Percentiles rank a stretch among this genome's conserved stretches.
Evolutionary conservation across 2,888 invertebrate genomes (phyloP).

Genomic region (Aporophyla nigra): DNA sequence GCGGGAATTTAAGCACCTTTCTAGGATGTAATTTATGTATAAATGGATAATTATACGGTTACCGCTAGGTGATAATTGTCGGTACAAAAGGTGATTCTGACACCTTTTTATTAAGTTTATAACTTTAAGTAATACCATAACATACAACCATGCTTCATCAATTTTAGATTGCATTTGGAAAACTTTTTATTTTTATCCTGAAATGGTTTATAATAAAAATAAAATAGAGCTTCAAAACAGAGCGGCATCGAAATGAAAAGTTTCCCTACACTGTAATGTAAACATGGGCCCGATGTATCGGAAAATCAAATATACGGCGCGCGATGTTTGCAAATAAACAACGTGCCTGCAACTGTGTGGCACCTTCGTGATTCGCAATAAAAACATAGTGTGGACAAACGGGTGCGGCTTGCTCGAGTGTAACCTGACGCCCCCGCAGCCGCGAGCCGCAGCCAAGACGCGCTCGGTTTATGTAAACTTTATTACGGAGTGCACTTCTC

Average conservation of each 20-base stretch:
- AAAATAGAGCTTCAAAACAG: slow-evolving; percentile 52
- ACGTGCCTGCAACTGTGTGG: slow-evolving; percentile 83
- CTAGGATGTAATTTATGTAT: slow-evolving; percentile 72
- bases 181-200: slow-evolving; percentile 17
- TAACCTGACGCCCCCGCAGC: slow-evolving; percentile 79
- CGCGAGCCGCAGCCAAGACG: slow-evolving; percentile 80
- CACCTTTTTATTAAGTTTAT: slow-evolving; percentile 29
- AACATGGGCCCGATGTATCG: slow-evolving; percentile 81
- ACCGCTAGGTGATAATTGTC: slow-evolving; percentile 57
- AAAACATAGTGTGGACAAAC: slow-evolving; percentile 85
- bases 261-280: slow-evolving; percentile 79
- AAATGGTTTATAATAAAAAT: slow-evolving; percentile 35
- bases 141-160: neutral
- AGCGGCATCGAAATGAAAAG: slow-evolving; percentile 65
- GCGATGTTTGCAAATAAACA: slow-evolving; percentile 85
- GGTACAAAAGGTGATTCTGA: slow-evolving; percentile 25
- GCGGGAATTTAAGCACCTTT: slow-evolving; percentile 79
- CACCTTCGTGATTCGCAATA: slow-evolving; percentile 86
- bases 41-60: slow-evolving; percentile 64
- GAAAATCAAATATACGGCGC: slow-evolving; percentile 81
- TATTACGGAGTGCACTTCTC: slow-evolving; percentile 86
- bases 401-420: slow-evolving; percentile 78
- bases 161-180: slow-evolving; percentile 8
- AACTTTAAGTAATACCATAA: slow-evolving; percentile 25
- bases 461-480: slow-evolving; percentile 88